These are phyloP conservation scores for Odontothrips loti DNA, from an alignment of 2,888 invertebrate species.

Conservation along the genomic window DNA sequence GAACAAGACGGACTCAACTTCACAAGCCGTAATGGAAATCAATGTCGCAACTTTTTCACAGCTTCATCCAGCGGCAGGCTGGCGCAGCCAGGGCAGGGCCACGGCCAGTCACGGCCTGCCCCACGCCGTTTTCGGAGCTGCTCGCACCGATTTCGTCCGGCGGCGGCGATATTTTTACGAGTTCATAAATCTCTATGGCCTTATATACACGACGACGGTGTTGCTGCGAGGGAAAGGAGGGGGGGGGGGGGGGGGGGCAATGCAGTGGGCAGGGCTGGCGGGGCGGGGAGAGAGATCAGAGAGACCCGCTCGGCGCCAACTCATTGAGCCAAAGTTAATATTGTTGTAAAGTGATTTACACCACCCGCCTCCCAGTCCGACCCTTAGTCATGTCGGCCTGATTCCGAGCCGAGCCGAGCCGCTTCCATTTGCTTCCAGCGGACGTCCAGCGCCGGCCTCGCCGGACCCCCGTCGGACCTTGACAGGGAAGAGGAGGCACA, in stretches of 20 bases:
- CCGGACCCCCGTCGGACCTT: too few species aligned
- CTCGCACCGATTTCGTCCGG: conserved; percentile 2
- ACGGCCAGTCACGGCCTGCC: neutral
- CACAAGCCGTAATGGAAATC: conserved; percentile 16
- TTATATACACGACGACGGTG: conserved; percentile 21
- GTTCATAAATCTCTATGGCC: conserved; percentile 16
- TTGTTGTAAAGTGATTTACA: conserved; percentile 25
- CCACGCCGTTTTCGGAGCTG: neutral
- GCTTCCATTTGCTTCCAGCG: neutral
- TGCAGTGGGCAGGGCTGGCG: conserved; percentile 19
- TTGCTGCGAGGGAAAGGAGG: neutral
- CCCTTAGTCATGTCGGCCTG: neutral
- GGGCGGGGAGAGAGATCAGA: conserved; percentile 7
- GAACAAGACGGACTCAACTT: conserved; percentile 11
- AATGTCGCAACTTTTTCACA: conserved; percentile 25
- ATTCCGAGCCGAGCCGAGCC: neutral
- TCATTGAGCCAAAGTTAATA: neutral
- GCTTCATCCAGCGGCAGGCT: neutral
- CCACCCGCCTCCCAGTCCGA: neutral
- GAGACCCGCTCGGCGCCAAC: neutral
- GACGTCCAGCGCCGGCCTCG: too few species aligned
- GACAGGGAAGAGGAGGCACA: too few species aligned
- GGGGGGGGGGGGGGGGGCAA: neutral
- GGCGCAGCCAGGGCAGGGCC: neutral
- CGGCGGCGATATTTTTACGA: conserved; percentile 12